Evolutionary conservation across 2,888 invertebrate genomes (phyloP), one percentile per base, ranked within the genome.

Genomic region (Agriopis aurantiaria): DNA sequence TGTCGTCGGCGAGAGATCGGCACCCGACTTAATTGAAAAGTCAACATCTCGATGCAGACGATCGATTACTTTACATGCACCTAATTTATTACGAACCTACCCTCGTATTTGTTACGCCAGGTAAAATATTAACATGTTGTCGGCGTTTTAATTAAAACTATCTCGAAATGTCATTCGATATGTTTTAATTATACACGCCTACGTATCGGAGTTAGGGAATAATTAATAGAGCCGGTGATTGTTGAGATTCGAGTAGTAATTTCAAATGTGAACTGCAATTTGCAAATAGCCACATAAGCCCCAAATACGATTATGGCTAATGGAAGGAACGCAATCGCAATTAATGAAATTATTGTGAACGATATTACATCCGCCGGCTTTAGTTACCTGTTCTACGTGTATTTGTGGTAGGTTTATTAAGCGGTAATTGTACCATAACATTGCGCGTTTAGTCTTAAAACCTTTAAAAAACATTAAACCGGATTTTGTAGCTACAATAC

Each of bases 11-110:
- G 81, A 82, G 84, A 84, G 87, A 88, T 88, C 89, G 86, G 82
- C 85, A 82, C 84, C 83, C 82, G 85, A 87, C 86, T 92, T 92
- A 93, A 93, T 93, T 93, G 93, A 93, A 93, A 93, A 93, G 93
- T 93, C 93, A 92, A 91, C 91, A 91, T 90, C 91, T 87, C 87
- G 86, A 87, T 86, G 80, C 82, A 78, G 80, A 84, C 85, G 85
- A 89, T 89, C 86, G 88, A 89, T 90, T 88, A 87, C 85, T 85
- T 85, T 85, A 83, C 83, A 83, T 82, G 79, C 76, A 80, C 75
- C 82, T 88, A 83, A 88, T 90, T 88, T 87, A 88, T 88, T 88
- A 87, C 85, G 84, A 84, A 83, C 65, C 58, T 61, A 70, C 71
- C 69, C 68, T 71, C 68, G n/a, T 78, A 82, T 79, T 82, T 76